Conservation (phyloP, 2,113 vertebrate species). For the Calidris pugnax region DNA sequence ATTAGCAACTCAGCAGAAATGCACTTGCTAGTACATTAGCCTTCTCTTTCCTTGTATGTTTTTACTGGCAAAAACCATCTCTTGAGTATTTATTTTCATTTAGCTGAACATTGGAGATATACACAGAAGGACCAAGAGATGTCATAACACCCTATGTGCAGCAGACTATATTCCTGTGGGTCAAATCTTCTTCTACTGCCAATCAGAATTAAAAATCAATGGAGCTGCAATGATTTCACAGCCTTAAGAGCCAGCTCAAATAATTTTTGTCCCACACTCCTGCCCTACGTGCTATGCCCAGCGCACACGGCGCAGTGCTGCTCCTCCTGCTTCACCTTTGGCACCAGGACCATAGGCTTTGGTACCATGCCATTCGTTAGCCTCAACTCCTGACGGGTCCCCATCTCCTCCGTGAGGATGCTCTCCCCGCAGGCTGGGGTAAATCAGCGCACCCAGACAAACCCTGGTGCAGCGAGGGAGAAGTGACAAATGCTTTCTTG, state of each 20-base stretch:
- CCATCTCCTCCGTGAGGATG: fast-evolving
- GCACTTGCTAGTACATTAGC: not conserved
- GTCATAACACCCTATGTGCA: not conserved
- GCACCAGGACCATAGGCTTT: not conserved
- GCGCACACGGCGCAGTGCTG: not conserved
- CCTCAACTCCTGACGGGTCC: fast-evolving
- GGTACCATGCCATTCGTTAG: fast-evolving
- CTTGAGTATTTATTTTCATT: conserved; percentile 7
- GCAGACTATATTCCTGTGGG: not conserved
- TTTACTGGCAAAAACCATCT: not conserved
- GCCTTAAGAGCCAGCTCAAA: not conserved
- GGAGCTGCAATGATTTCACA: not conserved
- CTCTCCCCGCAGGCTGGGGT: not conserved
- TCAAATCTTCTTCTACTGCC: not conserved
- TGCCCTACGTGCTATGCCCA: not conserved
- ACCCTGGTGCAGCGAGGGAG: not conserved
- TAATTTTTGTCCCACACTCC: not conserved
- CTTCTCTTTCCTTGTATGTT: not conserved
- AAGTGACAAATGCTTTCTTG: not conserved
- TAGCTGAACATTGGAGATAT: not conserved
- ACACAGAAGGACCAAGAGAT: not conserved
- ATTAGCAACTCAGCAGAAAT: not conserved
- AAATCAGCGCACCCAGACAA: not conserved
- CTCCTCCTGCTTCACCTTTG: not conserved
- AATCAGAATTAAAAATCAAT: not conserved